A percentile compares a stretch with the other conserved stretches of the same genome.
Evolutionary conservation across 2,797 vertebrate species (phyloP).

Genomic region (Brachymystax lenok): DNA sequence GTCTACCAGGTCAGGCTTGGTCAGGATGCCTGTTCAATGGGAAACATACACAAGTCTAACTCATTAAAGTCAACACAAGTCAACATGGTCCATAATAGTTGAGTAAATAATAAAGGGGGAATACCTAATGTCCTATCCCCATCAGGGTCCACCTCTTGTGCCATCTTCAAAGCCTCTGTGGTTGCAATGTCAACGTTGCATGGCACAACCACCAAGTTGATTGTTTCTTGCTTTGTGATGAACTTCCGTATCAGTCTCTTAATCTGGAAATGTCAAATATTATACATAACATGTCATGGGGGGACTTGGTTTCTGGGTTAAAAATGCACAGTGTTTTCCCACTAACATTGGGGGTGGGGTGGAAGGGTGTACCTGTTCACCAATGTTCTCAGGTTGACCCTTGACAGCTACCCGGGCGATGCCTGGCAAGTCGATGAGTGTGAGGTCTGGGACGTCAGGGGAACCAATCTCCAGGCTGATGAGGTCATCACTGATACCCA

Average conservation of each 20-base stretch:
- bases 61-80: not conserved
- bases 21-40: constrained; percentile 81
- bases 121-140: constrained; percentile 90
- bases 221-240: constrained; percentile 84
- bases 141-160: constrained; percentile 80
- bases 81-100: not conserved
- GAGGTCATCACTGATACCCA: constrained; percentile 78
- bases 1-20: constrained; percentile 90
- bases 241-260: constrained; percentile 77
- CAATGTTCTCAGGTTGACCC: constrained; percentile 84
- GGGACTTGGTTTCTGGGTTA: not conserved
- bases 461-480: constrained; percentile 85
- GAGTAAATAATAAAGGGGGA: too few species aligned
- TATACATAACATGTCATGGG: not conserved
- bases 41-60: not conserved
- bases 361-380: constrained; percentile 70
- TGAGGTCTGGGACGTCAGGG: constrained; percentile 83
- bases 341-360: not conserved
- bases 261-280: constrained; percentile 71
- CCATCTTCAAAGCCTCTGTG: constrained; percentile 90
- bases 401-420: constrained; percentile 84
- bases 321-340: not conserved
- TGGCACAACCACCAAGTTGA: constrained; percentile 88
- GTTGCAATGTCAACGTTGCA: constrained; percentile 91
- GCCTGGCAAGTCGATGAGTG: constrained; percentile 88